Base-by-base conservation (phyloP, 2,113 vertebrate genomes). In the Hemibates koningsi region DNA sequence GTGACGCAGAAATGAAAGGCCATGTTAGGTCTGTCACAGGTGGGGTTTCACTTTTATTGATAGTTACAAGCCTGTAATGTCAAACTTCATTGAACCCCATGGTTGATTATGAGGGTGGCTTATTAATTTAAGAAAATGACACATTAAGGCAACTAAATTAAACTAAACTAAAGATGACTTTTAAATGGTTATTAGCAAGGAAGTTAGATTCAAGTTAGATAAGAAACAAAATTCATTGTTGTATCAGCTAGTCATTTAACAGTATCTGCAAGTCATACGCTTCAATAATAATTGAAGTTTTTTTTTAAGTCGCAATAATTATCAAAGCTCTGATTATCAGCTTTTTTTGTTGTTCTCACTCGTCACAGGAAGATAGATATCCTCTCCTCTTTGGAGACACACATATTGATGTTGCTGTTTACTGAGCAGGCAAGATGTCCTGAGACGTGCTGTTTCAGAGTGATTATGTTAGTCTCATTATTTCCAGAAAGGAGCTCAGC, bases 401-500 rank as follows among this genome's bases (percentile, higher is more conserved):
- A 54, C 53, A 24, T 57, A 57, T 57, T 27, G 6, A 57, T 57
- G 0, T 8, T 57, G 12, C 2, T 57, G 54, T 57, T 57, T 57
- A 57, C 24, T 57, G 24, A 27, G 24, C 24, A 57, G 54, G 0
- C 24, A 0, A 27, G 54, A 0, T 14, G 54, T 8, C 56, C 24
- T 57, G 56, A 57, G 4, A 57, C 0, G 2, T 9, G 13, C 2
- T 57, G 0, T 29, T 57, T 57, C 24, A 29, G 56, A 29, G 56
- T 59, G 56, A 16, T 16, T 0, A 16, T 3, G 13, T 59, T 29
- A 29, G 0, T 5, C 7, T 59, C 56, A 59, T 59, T 9, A 59
- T 29, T 29, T 59, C 1, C 24, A 59, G 24, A 59, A 16, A 59
- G 13, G 56, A 59, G 2, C 3, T 59, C 7, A 9, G 2, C 7